Evolutionary conservation across 2,888 invertebrate species (phyloP), one percentile per base, ranked within the genome.

Genomic region (Noctua comes): DNA sequence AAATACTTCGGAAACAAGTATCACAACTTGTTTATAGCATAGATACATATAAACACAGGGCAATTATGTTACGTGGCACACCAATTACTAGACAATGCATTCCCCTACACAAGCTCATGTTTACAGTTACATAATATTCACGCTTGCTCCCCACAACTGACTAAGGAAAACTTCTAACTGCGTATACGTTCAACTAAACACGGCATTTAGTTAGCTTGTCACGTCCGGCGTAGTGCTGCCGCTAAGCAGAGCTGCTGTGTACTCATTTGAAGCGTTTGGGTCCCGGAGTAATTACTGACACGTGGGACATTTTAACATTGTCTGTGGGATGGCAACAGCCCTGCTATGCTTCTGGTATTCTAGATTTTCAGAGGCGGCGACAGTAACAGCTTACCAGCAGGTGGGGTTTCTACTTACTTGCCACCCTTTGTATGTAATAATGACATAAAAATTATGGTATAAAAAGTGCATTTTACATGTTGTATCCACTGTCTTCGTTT

Each of bases 121-220:
- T 82, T 59, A 51, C 48, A 69, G 1, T 57, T 82, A 59, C 31
- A 43, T 80, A 80, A 77, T 40, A 46, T 70, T 69, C 43, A 36
- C 10, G 48, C 6, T 65, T 21, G 36, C 43, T 59, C 24, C 46
- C 36, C 18, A 27, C 3, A 16, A 21, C 51, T 24, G 59, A 27
- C 27, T 27, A 27, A 27, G 21, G 83, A 83, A 80, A 46, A 70
- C 83, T 77, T 77, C 83, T 83, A 80, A 80, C 80, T 77, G 51
- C 70, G 59, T 36, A 21, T n/a, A 66, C 43, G 13, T 51, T n/a
- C 2, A 31, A 54, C 43, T 80, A 65, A 80, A 73, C 64, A 65
- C 36, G 13, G 13, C 65, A 65, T 80, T 80, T 16, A 27, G 36
- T 48, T 40, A 27, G 27, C 46, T 1, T 4, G 64, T 46, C 78